Base-by-base conservation (phyloP, 2,888 invertebrate genomes). In the Drosophila meridionalis region DNA sequence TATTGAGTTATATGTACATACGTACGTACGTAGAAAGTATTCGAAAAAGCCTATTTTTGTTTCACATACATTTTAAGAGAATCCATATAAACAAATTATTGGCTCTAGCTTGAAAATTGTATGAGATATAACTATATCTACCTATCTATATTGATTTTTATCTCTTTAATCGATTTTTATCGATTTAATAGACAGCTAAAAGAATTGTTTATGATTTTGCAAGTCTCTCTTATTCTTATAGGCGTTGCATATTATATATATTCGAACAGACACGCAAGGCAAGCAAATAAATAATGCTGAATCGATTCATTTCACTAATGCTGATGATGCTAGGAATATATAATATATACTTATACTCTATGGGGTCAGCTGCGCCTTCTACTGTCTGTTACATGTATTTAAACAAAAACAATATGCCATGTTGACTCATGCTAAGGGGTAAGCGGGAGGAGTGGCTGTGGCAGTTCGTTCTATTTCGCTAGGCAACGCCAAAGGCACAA, bases 401-500 rank as follows among this genome's bases (percentile, higher is more conserved):
- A 2, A 4, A 7, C 34, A 34, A 52, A 34, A 52, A 52, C 50
- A 34, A 34, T 52, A 52, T 52, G 34, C 50, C 50, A 34, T 34
- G 50, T 34, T 52, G 50, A 34, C 50, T 52, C 50, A 52, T 52
- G 20, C 11, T 20, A 34, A 11, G 20, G 20, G 32, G 11, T 20
- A 34, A 34, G 50, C 32, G 40, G 40, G 40, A 28, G 8, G 56
- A 20, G 20, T 20, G 20, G 34, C 9, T 30, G n/a, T 30, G 56
- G n/a, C 40, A 6, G 63, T 67, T 63, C 61, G 68, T 75, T 75
- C 61, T 67, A 70, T 76, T 80, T 80, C 67, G 84, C 84, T 87
- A 76, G 82, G 87, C 84, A 84, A 87, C 84, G 84, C 78, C 78
- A 79, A 83, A 55, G 40, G 56, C 52, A 36, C 34, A 20, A 36